Percentiles rank a stretch among this genome's conserved stretches.
Evolutionary conservation across 2,113 vertebrate genomes (phyloP).

Genomic region (Phalacrocorax pelagicus): DNA sequence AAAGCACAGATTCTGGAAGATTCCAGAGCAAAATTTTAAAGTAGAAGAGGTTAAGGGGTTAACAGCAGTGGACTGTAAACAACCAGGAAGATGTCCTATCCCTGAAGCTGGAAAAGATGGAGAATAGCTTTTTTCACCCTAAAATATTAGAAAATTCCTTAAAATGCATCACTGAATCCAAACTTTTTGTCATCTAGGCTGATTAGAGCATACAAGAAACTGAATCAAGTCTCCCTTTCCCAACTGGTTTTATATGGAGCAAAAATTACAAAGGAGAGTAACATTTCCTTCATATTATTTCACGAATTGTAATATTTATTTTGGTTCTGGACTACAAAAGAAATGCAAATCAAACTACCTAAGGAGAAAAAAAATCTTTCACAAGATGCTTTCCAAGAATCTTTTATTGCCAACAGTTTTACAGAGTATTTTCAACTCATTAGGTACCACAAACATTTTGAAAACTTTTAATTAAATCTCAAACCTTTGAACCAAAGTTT

Average conservation of each 20-base stretch:
- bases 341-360: neutral
- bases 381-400: constrained; percentile 57
- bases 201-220: neutral
- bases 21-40: neutral
- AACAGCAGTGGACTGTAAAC: neutral
- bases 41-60: neutral
- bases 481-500: constrained; percentile 53
- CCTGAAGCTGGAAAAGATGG: neutral
- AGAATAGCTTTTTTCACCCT: neutral
- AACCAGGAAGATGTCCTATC: neutral
- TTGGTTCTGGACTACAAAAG: neutral
- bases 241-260: neutral
- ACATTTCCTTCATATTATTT: neutral
- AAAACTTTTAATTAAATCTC: constrained; percentile 74
- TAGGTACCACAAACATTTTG: constrained; percentile 74
- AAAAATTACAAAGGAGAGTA: neutral
- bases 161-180: neutral
- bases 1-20: neutral
- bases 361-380: constrained; percentile 13
- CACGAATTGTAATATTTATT: neutral
- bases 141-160: neutral
- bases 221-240: neutral
- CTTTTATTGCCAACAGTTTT: constrained; percentile 83
- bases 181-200: neutral
- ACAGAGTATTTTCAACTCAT: constrained; percentile 69